phyloP scores from a whole-genome alignment of 2,797 vertebrate genomes.

The Eptatretus atami region DNA sequence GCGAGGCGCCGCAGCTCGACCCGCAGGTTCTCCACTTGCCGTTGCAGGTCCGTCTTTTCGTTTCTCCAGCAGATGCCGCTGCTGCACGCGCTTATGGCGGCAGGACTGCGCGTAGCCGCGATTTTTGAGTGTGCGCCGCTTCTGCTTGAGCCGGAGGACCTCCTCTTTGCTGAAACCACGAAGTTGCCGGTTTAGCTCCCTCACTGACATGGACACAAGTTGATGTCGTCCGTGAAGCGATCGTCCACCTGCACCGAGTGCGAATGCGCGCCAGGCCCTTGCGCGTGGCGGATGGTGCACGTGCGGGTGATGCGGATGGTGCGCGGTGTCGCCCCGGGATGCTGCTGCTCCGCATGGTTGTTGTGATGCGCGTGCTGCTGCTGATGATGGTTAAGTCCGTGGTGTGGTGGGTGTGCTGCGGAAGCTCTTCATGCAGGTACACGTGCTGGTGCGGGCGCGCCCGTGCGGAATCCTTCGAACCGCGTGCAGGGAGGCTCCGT shows the following conservation, averaged over 20 bases:
- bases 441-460: slow-evolving; percentile 16
- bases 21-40: slow-evolving; percentile 78
- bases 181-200: slow-evolving; percentile 86
- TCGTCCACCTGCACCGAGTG: slow-evolving; percentile 46
- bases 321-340: slow-evolving; percentile 11
- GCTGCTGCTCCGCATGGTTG: slow-evolving; percentile 21
- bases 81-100: slow-evolving; percentile 87
- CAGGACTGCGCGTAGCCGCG: slow-evolving; percentile 90
- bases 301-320: too few relatives aligned
- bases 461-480: slow-evolving; percentile 57
- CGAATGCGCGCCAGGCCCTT: slow-evolving; percentile 14
- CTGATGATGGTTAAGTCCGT: slow-evolving; percentile 12
- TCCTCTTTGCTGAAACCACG: slow-evolving; percentile 90
- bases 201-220: slow-evolving; percentile 90
- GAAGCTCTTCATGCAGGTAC: slow-evolving; percentile 42
- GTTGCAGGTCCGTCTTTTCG: slow-evolving; percentile 72
- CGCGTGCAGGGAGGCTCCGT: slow-evolving; percentile 35
- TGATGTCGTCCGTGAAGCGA: slow-evolving; percentile 91
- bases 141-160: slow-evolving; percentile 92
- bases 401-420: slow-evolving; percentile 19
- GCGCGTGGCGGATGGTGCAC: slow-evolving; percentile 12
- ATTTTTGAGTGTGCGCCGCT: slow-evolving; percentile 87
- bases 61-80: slow-evolving; percentile 84
- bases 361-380: slow-evolving; percentile 21
- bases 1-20: slow-evolving; percentile 56